Evolutionary conservation across 1,140 invertebrate genomes (phyloP), one percentile per base, ranked within the genome.

Genomic region (Aporrectodea caliginosa): DNA sequence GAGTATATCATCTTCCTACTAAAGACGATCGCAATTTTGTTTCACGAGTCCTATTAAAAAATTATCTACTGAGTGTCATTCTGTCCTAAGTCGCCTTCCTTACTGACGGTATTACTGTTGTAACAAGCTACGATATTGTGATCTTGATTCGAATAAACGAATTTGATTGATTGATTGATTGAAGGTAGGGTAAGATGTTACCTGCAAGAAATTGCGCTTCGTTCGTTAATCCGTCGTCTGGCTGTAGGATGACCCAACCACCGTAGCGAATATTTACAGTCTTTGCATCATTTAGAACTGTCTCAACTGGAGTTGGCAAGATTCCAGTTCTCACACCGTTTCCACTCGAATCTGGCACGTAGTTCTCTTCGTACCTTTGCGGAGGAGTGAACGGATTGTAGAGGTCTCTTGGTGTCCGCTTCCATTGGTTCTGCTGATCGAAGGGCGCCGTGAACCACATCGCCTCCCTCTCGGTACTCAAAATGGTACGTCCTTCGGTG

Each of bases 401-500:
- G 6, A 58, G 43, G 22, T 58, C 43, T 6, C 22, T 58, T 22
- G 6, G 6, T 22, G 43, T 12, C 22, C 43, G 6, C 43, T 78
- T 78, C 43, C 30, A 78, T 27, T 78, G 30, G 22, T 78, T 14
- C 33, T 27, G 12, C 0, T 12, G 70, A 1, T 30, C n/a, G 33
- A 78, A 78, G 27, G 69, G 69, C n/a, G 34, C 68, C 69, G 71
- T 69, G 34, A 78, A 78, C 0, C 33, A n/a, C 22, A 78, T 31
- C 2, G 68, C 34, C 68, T 78, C 77, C 2, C 69, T 69, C 14
- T 27, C 69, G 0, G 77, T 78, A 30, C 77, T 78, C 30, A 31
- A 30, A 1, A 78, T 1, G 14, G 71, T 30, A 22, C 70, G 69
- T 2, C 68, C 14, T 35, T 72, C 16, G n/a, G 71, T 29, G 22